Conservation (phyloP, 2,113 vertebrate genomes). For the Leptobrachium leishanense region DNA sequence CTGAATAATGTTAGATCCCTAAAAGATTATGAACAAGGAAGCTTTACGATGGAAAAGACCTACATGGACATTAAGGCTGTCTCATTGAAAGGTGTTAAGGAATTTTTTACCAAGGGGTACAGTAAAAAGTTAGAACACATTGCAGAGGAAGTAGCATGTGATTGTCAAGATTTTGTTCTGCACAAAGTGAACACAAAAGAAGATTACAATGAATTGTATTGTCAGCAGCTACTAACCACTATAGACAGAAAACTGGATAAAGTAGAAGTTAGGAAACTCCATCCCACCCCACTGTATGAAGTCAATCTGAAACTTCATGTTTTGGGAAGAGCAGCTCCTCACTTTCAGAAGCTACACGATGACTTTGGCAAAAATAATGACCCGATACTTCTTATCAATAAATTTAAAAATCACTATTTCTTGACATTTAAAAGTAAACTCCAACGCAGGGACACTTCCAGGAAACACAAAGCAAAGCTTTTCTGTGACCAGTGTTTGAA, state of each 20-base stretch:
- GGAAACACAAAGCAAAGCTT: slow-evolving; percentile 21
- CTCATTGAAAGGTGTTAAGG: too few species aligned
- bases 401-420: slow-evolving; percentile 21
- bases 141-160: slow-evolving; percentile 51
- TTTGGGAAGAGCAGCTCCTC: too few species aligned
- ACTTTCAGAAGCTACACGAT: slow-evolving; percentile 32
- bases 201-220: not conserved
- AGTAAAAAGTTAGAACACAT: slow-evolving; percentile 56
- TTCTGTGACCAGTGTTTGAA: slow-evolving; percentile 14
- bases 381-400: slow-evolving; percentile 3
- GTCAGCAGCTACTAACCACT: slow-evolving; percentile 58
- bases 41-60: too few species aligned
- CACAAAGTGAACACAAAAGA: slow-evolving; percentile 37
- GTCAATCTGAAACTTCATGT: slow-evolving; percentile 24
- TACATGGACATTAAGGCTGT: too few species aligned
- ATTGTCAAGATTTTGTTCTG: slow-evolving; percentile 55
- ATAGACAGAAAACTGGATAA: slow-evolving; percentile 52
- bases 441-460: too few species aligned
- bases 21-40: too few species aligned
- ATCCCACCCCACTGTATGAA: slow-evolving; percentile 2
- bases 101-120: slow-evolving; percentile 12
- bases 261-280: not conserved
- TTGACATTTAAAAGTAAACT: slow-evolving; percentile 5
- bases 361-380: slow-evolving; percentile 19
- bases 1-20: too few species aligned